Evolutionary conservation across 2,797 vertebrate genomes (phyloP), one percentile per base, ranked within the genome.

Genomic region (Macroramphosus scolopax): DNA sequence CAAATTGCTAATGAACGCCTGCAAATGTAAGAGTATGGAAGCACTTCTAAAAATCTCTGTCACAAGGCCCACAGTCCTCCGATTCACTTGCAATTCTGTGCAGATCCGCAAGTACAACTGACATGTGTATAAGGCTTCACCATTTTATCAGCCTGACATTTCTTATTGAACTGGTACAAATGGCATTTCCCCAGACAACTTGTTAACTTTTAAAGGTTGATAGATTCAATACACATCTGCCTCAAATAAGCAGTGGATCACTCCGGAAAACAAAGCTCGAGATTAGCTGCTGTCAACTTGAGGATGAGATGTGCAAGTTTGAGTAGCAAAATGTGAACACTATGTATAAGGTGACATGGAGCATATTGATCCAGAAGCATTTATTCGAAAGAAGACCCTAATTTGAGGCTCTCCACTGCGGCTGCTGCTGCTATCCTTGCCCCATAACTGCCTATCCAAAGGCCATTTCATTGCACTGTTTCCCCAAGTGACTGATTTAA

Each of bases 141-240:
- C 53, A 72, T 89, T 74, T 83, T 89, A 83, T 88, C 77, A 74
- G 82, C 77, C 72, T 93, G 91, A 91, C 90, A 92, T 92, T 93
- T 93, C 78, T 84, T 84, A 79, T 87, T 90, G 86, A 85, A 87
- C 83, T 87, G 77, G 88, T 82, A 84, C 90, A 93, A 93, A 92
- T 91, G 77, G 65, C 87, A 93, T 92, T 82, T 92, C 89, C 89
- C 88, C 81, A 90, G 92, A 89, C 84, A 88, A 82, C 87, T 94
- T 84, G 81, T 94, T 94, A 94, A 94, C 89, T 94, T 92, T 93
- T 92, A 90, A 87, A 90, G 93, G 82, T 88, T 92, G 87, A 90
- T 90, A 82, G 88, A 89, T 89, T 88, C 83, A 78, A 83, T 85
- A 80, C 80, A 77, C 57, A 77, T 41, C 58, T 26, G 68, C 75